phyloP scores from a whole-genome alignment of 2,797 vertebrate genomes.

The Aselliscus stoliczkanus region DNA sequence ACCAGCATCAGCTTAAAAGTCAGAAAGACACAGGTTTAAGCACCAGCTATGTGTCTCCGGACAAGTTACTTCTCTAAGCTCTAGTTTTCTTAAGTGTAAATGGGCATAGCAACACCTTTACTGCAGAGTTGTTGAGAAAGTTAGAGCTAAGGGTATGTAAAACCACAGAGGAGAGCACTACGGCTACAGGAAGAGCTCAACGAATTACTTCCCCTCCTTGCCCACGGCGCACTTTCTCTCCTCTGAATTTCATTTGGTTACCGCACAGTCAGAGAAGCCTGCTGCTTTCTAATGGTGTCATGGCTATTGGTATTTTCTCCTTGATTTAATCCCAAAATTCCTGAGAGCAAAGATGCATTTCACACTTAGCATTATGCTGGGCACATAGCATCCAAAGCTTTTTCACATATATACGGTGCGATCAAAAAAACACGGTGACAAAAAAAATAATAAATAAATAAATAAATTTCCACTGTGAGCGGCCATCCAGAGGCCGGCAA shows the following conservation, averaged over 20 bases:
- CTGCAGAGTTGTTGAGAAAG: background rate
- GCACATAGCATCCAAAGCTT: background rate
- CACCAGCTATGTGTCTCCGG: background rate
- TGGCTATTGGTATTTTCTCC: background rate
- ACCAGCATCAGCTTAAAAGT: background rate
- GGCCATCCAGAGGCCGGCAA: too few species aligned
- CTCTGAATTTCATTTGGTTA: background rate
- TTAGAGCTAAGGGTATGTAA: background rate
- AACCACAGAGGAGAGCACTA: background rate
- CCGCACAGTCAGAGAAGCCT: background rate
- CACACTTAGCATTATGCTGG: background rate
- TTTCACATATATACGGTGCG: background rate
- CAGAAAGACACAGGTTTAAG: background rate
- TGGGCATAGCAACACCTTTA: background rate
- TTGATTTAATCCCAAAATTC: background rate
- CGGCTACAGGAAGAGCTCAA: background rate
- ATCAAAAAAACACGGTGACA: too few species aligned
- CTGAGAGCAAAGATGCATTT: background rate
- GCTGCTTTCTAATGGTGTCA: background rate
- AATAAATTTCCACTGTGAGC: too few species aligned
- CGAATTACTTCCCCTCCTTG: background rate
- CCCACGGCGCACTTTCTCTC: background rate
- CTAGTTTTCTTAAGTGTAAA: background rate
- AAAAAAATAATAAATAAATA: too few species aligned
- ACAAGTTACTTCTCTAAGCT: background rate